Evolutionary conservation across 2,888 invertebrate genomes (phyloP), one percentile per base, ranked within the genome.

Genomic region (Apantesis nais): DNA sequence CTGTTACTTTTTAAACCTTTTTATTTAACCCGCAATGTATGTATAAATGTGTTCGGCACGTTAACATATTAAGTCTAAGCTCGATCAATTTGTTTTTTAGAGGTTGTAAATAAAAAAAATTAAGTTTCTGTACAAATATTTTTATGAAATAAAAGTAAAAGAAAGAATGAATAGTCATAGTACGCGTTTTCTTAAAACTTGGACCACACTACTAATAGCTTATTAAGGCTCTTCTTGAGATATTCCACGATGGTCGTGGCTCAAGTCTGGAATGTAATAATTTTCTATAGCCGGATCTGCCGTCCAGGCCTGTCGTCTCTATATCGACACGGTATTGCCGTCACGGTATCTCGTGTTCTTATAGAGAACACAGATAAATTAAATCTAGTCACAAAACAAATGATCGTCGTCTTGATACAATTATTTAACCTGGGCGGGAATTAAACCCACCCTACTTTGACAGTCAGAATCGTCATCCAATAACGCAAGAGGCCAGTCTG

Each of bases 211-310:
- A 34, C 39, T 77, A 78, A 85, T 82, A 77, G 78, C 85, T 85
- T 85, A 88, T 86, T 87, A 89, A 82, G 83, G 81, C 81, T 85
- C 86, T 85, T 85, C 86, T 86, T 76, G 76, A 78, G 85, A 88
- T 88, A 83, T 87, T 87, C 82, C 81, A 80, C 82, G 82, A 83
- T 82, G 87, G 83, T 75, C 76, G 82, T 39, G 65, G 72, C 71
- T 71, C 68, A 71, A 78, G 70, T 65, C 72, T 75, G 76, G 86
- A 83, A 87, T 86, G 85, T 82, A 83, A 84, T 85, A 79, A 81
- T 84, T 85, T 79, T 76, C 75, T 72, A 80, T 72, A 75, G 70
- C 72, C 67, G 55, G 60, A 60, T 65, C 66, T 64, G 25, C 12
- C 52, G 34, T 61, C 31, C 44, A 31, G 29, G 62, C 37, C 48